Evolutionary conservation across 2,113 vertebrate species (phyloP).

Genomic region (Notothenia rossii): DNA sequence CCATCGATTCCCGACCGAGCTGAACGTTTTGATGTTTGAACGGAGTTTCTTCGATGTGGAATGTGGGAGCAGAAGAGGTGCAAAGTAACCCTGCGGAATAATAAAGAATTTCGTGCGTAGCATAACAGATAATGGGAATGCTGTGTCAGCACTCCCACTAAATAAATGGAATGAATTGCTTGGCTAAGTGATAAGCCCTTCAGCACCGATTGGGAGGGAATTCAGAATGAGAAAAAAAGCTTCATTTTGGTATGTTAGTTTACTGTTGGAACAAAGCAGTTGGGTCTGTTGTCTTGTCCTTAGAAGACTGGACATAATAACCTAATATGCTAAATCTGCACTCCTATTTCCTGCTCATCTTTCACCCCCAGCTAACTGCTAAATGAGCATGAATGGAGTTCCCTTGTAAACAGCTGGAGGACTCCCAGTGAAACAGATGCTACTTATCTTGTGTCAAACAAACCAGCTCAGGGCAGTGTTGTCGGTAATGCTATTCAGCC

Average conservation of each 20-base stretch:
- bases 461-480: constrained; percentile 29
- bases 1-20: no score
- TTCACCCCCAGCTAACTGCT: not conserved
- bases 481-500: constrained; percentile 37
- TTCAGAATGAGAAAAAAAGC: not conserved
- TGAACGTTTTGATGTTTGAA: no score
- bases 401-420: constrained; percentile 44
- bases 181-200: no score
- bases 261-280: not conserved
- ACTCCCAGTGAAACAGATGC: constrained; percentile 25
- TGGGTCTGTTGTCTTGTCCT: constrained; percentile 7
- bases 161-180: no score
- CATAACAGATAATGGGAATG: no score
- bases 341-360: not conserved
- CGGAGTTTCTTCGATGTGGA: no score
- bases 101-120: no score
- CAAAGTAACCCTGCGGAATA: no score
- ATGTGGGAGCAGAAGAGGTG: no score
- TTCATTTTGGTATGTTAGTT: not conserved
- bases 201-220: not conserved
- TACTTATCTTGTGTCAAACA: constrained; percentile 52
- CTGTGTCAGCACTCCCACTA: no score
- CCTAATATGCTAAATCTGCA: constrained; percentile 4
- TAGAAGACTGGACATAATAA: not conserved
- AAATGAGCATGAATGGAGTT: constrained; percentile 24